Conservation (phyloP, 2,888 invertebrate species). For the Hipparchia semele region DNA sequence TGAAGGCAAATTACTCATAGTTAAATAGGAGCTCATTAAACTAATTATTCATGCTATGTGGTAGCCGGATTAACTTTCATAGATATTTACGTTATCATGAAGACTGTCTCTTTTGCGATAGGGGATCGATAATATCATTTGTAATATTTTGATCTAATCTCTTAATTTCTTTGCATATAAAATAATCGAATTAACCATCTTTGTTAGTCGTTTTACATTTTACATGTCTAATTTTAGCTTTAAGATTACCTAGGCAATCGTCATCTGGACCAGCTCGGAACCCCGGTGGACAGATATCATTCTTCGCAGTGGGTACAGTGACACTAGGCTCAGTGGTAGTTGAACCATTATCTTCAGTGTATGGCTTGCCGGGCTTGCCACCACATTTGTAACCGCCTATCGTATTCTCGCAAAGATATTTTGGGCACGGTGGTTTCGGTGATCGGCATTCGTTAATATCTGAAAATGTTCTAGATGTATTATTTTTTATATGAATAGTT, state of each 20-base stretch:
- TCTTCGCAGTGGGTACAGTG: slow-evolving; percentile 50
- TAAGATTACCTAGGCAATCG: slow-evolving; percentile 75
- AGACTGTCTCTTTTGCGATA: no score
- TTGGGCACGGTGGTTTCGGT: slow-evolving; percentile 73
- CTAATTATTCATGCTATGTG: no score
- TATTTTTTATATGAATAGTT: no score
- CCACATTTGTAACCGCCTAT: slow-evolving; percentile 78
- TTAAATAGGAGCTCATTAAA: no score
- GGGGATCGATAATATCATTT: no score
- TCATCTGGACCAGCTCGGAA: slow-evolving; percentile 78
- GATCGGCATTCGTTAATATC: slow-evolving; percentile 94
- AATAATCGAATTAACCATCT: neutral
- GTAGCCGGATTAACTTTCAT: no score
- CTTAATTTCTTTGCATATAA: no score
- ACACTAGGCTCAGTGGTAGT: slow-evolving; percentile 49
- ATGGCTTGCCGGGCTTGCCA: slow-evolving; percentile 72
- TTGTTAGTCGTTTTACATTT: neutral
- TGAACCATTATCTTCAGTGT: slow-evolving; percentile 55
- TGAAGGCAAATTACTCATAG: neutral
- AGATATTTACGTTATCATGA: no score
- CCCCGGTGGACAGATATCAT: slow-evolving; percentile 81
- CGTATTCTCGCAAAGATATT: slow-evolving; percentile 77
- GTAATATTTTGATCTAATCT: no score
- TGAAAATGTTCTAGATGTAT: slow-evolving; percentile 38
- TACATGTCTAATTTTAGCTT: neutral